Evolutionary conservation across 37 sponge, comb jelly and placozoan species (phyloP), one percentile per base, ranked within the genome.

Genomic region (Geodia barretti): DNA sequence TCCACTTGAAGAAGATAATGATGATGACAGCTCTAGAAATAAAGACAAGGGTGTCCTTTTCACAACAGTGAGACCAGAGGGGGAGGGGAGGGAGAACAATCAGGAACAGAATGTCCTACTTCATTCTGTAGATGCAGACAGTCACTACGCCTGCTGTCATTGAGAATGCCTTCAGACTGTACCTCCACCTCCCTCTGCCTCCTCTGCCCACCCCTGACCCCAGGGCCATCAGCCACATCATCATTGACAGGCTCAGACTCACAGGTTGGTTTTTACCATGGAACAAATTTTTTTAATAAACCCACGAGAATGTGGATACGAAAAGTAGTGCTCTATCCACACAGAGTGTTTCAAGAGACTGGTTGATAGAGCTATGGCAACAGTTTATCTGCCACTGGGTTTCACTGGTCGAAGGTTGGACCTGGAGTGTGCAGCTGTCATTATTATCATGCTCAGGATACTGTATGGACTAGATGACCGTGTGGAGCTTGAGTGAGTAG

Each of bases 381-480:
- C 36, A 19, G 36, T 58, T 0, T 31, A 1, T 1, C 21, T 68
- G 54, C n/a, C 28, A 23, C 25, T 4, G 1, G 26, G 33, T 1
- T 14, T 3, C 37, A 75, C n/a, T 14, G 62, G 41, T 14, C 32
- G 29, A 43, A 35, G 87, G n/a, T 39, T 78, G 43, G 86, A 85
- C 33, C 54, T 33, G 23, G 86, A 85, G 72, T 86, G 87, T 24
- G 33, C 78, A 60, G 68, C 83, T 42, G 41, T 79, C 60, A 80
- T 89, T 20, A 70, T 89, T 30, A 38, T 84, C 0, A 29, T 89
- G 25, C 47, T 89, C 66, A 83, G 68, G 40, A 41, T 89, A 30
- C 19, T 79, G 17, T 83, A 89, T 75, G 39, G 76, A 34, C 65
- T 89, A 60, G 89, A 89, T 42, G 89, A 89, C 35, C 33, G 30